Conservation (phyloP, 2,888 invertebrate genomes). For the Clitarchus hookeri region DNA sequence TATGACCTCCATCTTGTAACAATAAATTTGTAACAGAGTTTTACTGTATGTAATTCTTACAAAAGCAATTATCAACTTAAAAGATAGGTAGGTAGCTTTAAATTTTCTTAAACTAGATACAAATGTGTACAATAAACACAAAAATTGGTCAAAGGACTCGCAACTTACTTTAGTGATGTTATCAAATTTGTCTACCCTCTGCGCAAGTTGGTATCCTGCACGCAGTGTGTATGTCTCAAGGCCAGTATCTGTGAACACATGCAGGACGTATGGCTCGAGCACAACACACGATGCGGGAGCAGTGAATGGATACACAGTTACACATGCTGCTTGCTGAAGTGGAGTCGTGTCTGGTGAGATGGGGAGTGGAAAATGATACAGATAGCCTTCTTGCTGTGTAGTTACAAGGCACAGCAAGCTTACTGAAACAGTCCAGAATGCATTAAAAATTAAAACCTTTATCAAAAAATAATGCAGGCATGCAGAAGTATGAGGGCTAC, state of each 20-base stretch:
- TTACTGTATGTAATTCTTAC: too few species aligned
- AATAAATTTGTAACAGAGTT: too few species aligned
- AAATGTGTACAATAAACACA: too few species aligned
- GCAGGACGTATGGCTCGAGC: slow-evolving; percentile 69
- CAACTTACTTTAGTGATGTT: slow-evolving; percentile 53
- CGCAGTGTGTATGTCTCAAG: slow-evolving; percentile 76
- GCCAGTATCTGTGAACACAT: slow-evolving; percentile 75
- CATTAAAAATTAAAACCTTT: neutral
- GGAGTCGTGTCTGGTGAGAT: neutral
- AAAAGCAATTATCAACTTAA: too few species aligned
- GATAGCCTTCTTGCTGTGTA: slow-evolving; percentile 70
- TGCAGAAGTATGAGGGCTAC: neutral
- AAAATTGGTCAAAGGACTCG: slow-evolving; percentile 40
- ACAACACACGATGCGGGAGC: slow-evolving; percentile 69
- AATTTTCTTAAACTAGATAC: too few species aligned
- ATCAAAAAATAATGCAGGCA: neutral
- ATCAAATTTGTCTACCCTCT: slow-evolving; percentile 56
- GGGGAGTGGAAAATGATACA: slow-evolving; percentile 65
- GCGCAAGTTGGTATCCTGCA: slow-evolving; percentile 65
- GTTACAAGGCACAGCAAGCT: slow-evolving; percentile 60
- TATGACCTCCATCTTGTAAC: too few species aligned
- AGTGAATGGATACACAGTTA: slow-evolving; percentile 72
- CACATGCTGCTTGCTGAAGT: slow-evolving; percentile 51
- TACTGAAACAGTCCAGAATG: slow-evolving; percentile 20
- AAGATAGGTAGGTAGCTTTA: too few species aligned